A percentile compares a stretch with the other conserved stretches of the same genome.
These are phyloP conservation scores for Channa striata DNA, from an alignment of 2,797 vertebrate genomes.

Conservation along the genomic window DNA sequence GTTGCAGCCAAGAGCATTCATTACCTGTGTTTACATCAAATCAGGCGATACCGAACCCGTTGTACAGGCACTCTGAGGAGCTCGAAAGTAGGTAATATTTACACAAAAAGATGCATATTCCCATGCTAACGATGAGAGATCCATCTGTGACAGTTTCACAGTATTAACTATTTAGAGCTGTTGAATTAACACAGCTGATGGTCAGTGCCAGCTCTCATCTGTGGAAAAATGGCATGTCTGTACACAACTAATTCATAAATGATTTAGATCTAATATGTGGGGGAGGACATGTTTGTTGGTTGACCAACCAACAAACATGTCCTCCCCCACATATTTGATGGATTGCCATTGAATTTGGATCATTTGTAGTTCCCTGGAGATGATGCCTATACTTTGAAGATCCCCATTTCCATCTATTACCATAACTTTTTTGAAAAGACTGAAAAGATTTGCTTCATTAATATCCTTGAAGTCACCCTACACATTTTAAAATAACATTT, in stretches of 20 bases:
- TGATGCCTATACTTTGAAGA: neutral
- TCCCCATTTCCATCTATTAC: no score
- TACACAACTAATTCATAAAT: neutral
- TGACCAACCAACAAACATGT: no score
- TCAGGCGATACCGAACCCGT: constrained; percentile 1
- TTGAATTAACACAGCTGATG: neutral
- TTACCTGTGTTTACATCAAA: constrained; percentile 42
- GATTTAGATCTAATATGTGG: no score
- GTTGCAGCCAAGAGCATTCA: constrained; percentile 45
- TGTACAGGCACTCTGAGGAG: constrained; percentile 3
- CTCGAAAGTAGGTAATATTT: neutral
- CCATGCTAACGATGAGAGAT: neutral
- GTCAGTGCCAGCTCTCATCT: neutral
- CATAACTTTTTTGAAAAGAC: constrained; percentile 8
- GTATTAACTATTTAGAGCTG: neutral
- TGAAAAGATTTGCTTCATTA: neutral
- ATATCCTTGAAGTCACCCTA: neutral
- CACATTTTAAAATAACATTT: constrained; percentile 1
- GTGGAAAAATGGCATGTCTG: neutral
- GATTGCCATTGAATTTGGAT: no score
- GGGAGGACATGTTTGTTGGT: no score
- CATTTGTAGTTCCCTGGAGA: neutral
- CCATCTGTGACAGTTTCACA: neutral
- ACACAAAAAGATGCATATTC: neutral
- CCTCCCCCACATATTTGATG: no score